Conservation (phyloP, 2,797 vertebrate genomes). For the Neosilurus mollespiculum region DNA sequence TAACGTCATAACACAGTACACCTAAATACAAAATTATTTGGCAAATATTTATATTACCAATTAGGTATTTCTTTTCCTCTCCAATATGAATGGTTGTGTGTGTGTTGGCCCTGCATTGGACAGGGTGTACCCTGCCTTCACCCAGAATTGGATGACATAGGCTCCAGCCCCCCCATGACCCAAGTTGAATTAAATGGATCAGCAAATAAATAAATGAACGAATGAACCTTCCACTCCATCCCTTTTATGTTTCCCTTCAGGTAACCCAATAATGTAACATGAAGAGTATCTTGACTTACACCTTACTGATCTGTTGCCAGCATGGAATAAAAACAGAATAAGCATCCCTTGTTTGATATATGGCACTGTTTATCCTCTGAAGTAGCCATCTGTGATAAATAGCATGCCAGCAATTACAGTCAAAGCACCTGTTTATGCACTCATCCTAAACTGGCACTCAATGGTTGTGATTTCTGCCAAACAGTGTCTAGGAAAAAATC, state of each 20-base stretch:
- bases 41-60: too few species aligned
- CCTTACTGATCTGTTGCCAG: background rate
- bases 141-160: too few species aligned
- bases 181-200: too few species aligned
- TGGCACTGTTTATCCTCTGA: conserved; percentile 18
- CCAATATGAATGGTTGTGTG: too few species aligned
- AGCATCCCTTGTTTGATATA: conserved; percentile 31
- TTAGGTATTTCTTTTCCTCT: too few species aligned
- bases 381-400: conserved; percentile 35
- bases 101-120: too few species aligned
- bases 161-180: too few species aligned
- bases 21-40: too few species aligned
- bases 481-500: conserved; percentile 49
- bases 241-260: background rate
- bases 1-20: too few species aligned
- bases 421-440: conserved; percentile 40
- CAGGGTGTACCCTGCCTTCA: too few species aligned
- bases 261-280: background rate
- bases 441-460: conserved; percentile 50
- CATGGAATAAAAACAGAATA: background rate
- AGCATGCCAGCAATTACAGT: conserved; percentile 50
- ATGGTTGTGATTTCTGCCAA: conserved; percentile 45
- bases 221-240: background rate
- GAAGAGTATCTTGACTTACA: background rate
- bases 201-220: too few species aligned